A percentile compares a stretch with the other conserved stretches of the same genome.
These are phyloP conservation scores for Drosophila nr. medialis DNA, from an alignment of 2,888 invertebrate genomes.

Conservation along the genomic window DNA sequence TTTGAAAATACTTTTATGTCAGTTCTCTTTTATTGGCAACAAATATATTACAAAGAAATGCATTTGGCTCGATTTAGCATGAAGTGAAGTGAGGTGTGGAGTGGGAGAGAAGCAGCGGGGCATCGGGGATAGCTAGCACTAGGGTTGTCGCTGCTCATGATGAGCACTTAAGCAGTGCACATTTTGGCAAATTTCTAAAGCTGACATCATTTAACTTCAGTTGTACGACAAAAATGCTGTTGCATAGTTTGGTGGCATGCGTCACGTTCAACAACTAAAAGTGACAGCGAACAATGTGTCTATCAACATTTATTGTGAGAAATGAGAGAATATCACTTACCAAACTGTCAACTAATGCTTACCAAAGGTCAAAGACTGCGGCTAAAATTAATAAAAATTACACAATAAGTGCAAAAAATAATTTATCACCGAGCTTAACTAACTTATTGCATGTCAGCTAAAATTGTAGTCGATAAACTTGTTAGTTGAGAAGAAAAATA, in stretches of 20 bases:
- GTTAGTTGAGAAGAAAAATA: not conserved
- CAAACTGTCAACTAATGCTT: not conserved
- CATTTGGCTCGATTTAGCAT: conserved; percentile 24
- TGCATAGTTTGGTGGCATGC: conserved; percentile 28
- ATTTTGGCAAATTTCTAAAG: conserved; percentile 25
- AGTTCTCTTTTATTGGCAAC: not conserved
- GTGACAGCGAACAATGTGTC: conserved; percentile 8
- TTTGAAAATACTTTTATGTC: not conserved
- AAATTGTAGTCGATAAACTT: not conserved
- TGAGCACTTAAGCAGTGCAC: not conserved
- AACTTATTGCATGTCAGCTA: too few relatives aligned
- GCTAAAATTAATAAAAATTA: conserved; percentile 26
- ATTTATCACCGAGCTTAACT: conserved; percentile 25
- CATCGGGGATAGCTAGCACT: not conserved
- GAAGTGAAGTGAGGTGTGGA: not conserved
- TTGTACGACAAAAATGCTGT: conserved; percentile 8
- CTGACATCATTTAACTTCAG: conserved; percentile 19
- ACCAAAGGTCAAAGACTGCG: conserved; percentile 6
- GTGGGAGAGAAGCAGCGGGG: not conserved
- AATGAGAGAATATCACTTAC: conserved; percentile 43
- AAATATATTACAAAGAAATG: conserved; percentile 37
- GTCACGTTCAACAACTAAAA: conserved; percentile 24
- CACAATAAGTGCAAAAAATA: conserved; percentile 8
- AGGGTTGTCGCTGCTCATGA: conserved; percentile 11
- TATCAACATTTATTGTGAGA: conserved; percentile 43